Percentiles rank a stretch among this genome's conserved stretches.
Evolutionary conservation across 2,113 vertebrate genomes (phyloP).

Genomic region (Noctilio leporinus): DNA sequence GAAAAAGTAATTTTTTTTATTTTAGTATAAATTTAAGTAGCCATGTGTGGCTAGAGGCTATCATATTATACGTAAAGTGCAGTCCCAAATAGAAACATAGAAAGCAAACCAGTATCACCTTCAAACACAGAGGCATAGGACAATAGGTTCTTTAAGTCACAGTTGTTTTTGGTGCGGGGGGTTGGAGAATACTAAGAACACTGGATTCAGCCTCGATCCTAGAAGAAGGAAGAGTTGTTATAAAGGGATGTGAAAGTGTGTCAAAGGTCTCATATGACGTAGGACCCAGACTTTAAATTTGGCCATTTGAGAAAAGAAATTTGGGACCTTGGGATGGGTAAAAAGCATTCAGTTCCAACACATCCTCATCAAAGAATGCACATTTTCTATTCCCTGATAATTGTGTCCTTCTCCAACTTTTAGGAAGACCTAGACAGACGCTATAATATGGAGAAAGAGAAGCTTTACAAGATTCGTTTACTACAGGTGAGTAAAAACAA

Average conservation of each 20-base stretch:
- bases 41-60: neutral
- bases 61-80: neutral
- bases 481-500: slow-evolving; percentile 86
- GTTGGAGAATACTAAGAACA: neutral
- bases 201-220: neutral
- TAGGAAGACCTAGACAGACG: slow-evolving; percentile 93
- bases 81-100: neutral
- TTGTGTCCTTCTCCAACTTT: slow-evolving; percentile 35
- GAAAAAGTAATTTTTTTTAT: neutral
- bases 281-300: neutral
- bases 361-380: neutral
- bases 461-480: slow-evolving; percentile 94
- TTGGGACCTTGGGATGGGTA: neutral
- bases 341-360: neutral
- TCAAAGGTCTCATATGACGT: neutral
- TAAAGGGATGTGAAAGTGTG: neutral
- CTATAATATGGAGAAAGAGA: slow-evolving; percentile 89
- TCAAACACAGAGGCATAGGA: neutral
- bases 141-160: neutral
- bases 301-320: neutral
- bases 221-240: neutral
- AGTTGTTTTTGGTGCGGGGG: neutral
- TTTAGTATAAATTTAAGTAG: neutral
- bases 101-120: neutral
- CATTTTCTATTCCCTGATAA: neutral